Conservation (phyloP, 2,888 invertebrate species). For the Platycheirus albimanus region DNA sequence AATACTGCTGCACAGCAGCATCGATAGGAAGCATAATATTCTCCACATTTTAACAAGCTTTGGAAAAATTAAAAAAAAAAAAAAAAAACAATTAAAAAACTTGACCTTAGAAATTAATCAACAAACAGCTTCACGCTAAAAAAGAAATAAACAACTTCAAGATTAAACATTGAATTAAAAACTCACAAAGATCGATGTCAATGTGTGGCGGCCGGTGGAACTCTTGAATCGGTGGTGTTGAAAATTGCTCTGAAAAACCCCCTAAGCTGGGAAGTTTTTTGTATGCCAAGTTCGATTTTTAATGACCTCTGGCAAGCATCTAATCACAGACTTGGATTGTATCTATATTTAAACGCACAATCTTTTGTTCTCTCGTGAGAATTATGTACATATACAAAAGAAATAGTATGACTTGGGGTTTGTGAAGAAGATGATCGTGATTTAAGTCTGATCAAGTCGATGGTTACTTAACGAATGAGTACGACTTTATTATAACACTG, state of each 20-base stretch:
- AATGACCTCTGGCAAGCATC: slow-evolving; percentile 55
- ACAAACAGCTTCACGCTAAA: background rate
- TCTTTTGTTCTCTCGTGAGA: background rate
- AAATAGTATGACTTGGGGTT: background rate
- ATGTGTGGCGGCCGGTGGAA: background rate
- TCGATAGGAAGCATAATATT: slow-evolving; percentile 23
- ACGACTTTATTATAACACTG: slow-evolving; percentile 18
- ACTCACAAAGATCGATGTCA: slow-evolving; percentile 9
- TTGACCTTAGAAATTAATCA: too few relatives aligned
- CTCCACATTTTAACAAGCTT: slow-evolving; percentile 44
- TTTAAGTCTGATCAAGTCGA: slow-evolving; percentile 49
- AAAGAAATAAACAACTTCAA: background rate
- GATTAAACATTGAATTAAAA: background rate
- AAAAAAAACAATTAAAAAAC: too few relatives aligned
- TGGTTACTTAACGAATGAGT: slow-evolving; percentile 59
- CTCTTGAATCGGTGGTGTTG: background rate
- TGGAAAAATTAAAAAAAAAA: background rate
- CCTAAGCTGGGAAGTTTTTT: slow-evolving; percentile 15
- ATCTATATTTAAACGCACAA: background rate
- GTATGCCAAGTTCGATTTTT: slow-evolving; percentile 41
- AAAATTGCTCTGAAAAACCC: background rate
- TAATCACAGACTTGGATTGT: slow-evolving; percentile 38
- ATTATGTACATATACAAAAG: background rate
- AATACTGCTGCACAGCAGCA: slow-evolving; percentile 6
- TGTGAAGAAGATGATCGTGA: slow-evolving; percentile 7